A percentile compares a stretch with the other conserved stretches of the same genome.
Evolutionary conservation across 2,797 vertebrate genomes (phyloP).

Genomic region (Pagetopsis macropterus): DNA sequence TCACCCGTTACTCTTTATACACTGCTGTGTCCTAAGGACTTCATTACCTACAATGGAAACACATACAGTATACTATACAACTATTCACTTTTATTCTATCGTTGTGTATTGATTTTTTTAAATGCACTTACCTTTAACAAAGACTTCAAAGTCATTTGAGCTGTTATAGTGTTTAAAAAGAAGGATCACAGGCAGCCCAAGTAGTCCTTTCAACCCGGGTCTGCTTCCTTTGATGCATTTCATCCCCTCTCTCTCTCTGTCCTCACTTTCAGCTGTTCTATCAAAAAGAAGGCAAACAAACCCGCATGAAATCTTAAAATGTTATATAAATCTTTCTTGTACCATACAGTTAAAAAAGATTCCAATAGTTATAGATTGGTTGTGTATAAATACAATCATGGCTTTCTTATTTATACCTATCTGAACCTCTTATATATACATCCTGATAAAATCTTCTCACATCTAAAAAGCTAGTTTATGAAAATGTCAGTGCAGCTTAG

Average conservation of each 20-base stretch:
- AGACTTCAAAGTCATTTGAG: too few relatives aligned
- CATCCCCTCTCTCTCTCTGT: too few relatives aligned
- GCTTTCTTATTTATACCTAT: neutral
- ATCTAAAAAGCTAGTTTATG: neutral
- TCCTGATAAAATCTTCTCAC: neutral
- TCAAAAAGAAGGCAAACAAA: too few relatives aligned
- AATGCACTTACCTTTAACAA: too few relatives aligned
- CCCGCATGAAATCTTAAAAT: neutral
- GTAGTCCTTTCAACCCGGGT: too few relatives aligned
- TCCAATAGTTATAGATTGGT: neutral
- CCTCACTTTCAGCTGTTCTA: too few relatives aligned
- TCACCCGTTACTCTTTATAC: constrained; percentile 7
- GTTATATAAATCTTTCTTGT: neutral
- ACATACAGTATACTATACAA: constrained; percentile 4
- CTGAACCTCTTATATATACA: neutral
- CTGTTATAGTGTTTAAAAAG: neutral
- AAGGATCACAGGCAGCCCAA: neutral
- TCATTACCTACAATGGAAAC: neutral
- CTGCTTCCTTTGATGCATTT: too few relatives aligned
- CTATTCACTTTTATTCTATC: neutral
- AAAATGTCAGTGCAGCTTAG: neutral
- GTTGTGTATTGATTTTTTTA: neutral
- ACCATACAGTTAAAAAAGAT: neutral
- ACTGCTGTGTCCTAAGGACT: neutral
- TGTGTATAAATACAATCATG: neutral